These are phyloP conservation scores for Saccopteryx bilineata DNA, from an alignment of 2,113 vertebrate species.

Conservation along the genomic window DNA sequence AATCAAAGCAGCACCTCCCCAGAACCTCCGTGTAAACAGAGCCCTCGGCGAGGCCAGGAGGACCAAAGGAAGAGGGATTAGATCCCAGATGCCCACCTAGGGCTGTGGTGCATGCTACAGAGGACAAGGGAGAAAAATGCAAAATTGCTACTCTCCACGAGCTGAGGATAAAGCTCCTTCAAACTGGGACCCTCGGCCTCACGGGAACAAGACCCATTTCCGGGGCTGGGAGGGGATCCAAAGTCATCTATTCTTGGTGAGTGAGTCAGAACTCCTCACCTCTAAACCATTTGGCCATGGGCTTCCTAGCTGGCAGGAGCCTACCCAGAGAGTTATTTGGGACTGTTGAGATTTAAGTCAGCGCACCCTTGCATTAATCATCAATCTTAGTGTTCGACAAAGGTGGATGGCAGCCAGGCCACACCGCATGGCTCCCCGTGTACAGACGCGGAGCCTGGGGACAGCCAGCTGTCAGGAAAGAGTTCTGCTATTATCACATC, in stretches of 20 bases:
- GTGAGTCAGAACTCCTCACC: background rate
- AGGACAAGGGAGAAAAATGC: background rate
- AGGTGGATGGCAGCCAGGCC: background rate
- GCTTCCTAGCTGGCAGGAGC: background rate
- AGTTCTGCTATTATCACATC: background rate
- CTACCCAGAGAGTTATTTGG: background rate
- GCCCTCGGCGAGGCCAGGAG: background rate
- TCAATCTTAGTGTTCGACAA: background rate
- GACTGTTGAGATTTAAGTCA: fast-evolving
- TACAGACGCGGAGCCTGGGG: fast-evolving
- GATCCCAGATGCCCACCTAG: background rate
- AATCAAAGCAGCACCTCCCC: background rate
- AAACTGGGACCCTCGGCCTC: background rate
- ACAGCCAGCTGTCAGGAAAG: background rate
- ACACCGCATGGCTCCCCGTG: fast-evolving
- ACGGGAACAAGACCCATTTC: background rate
- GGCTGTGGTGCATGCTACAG: background rate
- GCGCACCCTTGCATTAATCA: fast-evolving
- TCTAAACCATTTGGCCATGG: background rate
- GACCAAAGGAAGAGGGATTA: background rate
- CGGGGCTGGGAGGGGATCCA: background rate
- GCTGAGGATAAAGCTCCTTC: background rate
- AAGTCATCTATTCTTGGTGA: background rate
- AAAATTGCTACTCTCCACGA: fast-evolving
- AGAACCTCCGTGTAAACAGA: background rate